phyloP scores from a whole-genome alignment of 2,113 vertebrate genomes.

The Bubo scandiacus region DNA sequence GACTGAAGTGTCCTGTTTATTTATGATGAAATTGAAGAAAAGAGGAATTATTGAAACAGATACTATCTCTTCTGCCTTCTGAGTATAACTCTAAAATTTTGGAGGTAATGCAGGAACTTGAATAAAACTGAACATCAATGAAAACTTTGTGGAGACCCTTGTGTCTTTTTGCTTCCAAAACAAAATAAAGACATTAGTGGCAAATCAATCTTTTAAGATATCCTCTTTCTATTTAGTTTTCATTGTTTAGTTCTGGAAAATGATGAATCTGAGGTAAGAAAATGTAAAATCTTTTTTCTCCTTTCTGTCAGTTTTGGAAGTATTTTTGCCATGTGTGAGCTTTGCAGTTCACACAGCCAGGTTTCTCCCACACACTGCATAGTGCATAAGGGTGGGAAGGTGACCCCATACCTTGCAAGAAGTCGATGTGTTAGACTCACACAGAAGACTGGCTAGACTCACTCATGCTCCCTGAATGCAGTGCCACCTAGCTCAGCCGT shows the following conservation, averaged over 20 bases:
- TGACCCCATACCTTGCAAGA: fast-evolving
- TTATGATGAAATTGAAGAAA: background rate
- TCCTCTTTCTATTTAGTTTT: background rate
- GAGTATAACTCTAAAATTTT: background rate
- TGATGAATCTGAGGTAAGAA: background rate
- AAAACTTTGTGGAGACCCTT: background rate
- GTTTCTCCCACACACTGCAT: fast-evolving
- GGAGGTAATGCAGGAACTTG: background rate
- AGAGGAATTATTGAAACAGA: background rate
- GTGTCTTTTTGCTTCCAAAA: background rate
- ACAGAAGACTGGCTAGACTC: background rate
- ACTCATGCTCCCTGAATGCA: background rate
- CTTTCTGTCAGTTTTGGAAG: background rate
- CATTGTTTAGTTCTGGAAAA: background rate
- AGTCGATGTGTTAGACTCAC: fast-evolving
- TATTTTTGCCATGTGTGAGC: background rate
- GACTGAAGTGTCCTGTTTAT: background rate
- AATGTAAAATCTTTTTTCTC: background rate
- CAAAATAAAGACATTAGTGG: background rate
- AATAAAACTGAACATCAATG: background rate
- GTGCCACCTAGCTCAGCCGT: background rate
- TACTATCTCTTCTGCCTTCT: background rate
- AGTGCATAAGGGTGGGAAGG: background rate
- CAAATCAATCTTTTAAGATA: background rate
- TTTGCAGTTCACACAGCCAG: background rate